Percentiles rank a stretch among this genome's conserved stretches.
phyloP scores from a whole-genome alignment of 2,797 vertebrate species.

The Cygnus olor region DNA sequence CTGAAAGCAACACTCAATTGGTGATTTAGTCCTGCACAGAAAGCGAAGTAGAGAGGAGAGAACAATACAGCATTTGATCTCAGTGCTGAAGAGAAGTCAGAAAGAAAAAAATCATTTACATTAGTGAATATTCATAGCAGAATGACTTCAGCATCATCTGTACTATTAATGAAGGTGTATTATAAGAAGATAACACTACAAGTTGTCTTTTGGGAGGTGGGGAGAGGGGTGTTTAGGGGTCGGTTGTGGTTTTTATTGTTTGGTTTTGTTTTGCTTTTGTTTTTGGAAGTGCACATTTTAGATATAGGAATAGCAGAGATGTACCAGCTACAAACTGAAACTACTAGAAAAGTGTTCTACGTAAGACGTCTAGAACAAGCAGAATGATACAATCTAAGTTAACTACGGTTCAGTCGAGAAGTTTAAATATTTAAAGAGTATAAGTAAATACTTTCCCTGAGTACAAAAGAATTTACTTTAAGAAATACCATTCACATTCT shows the following conservation, averaged over 20 bases:
- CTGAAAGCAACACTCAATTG: neutral
- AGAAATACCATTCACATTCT: constrained; percentile 28
- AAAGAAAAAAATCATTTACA: neutral
- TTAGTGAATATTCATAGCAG: neutral
- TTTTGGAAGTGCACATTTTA: neutral
- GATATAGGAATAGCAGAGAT: neutral
- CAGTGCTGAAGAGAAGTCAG: neutral
- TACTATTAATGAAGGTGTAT: neutral
- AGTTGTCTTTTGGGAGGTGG: neutral
- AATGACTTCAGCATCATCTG: neutral
- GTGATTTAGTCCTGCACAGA: neutral
- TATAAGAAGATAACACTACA: neutral
- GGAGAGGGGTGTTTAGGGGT: neutral
- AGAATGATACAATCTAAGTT: neutral
- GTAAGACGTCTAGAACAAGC: neutral
- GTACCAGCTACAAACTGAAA: neutral
- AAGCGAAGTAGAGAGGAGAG: neutral
- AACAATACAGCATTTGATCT: neutral
- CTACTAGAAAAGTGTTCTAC: neutral
- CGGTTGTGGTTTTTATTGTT: neutral
- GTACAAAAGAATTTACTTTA: neutral
- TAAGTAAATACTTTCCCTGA: neutral
- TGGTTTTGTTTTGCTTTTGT: neutral
- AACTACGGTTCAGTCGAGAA: neutral
- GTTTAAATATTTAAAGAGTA: neutral